These are phyloP conservation scores for Ibycter americanus DNA, from an alignment of 2,797 vertebrate species.

Conservation along the genomic window DNA sequence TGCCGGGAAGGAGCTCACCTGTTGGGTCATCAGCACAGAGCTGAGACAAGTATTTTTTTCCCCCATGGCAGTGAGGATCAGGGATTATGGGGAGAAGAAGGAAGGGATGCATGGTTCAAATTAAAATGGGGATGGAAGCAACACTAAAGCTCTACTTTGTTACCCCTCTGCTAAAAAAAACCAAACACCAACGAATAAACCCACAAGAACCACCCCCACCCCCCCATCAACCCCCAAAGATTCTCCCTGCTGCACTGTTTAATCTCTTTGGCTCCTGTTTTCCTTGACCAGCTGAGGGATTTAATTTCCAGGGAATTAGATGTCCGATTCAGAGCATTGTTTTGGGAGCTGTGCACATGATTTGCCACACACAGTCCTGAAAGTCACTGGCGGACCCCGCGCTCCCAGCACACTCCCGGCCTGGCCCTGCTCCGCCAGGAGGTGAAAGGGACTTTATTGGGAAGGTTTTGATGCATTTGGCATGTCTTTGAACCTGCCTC, in stretches of 20 bases:
- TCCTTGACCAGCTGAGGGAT: slow-evolving; percentile 41
- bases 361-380: slow-evolving; percentile 62
- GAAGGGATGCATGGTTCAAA: not conserved
- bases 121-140: not conserved
- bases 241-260: not conserved
- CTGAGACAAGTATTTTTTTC: not conserved
- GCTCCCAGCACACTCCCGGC: not conserved
- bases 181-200: not conserved
- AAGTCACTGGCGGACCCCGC: not conserved
- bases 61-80: accelerated
- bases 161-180: not conserved
- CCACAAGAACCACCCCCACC: not conserved
- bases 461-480: slow-evolving; percentile 52
- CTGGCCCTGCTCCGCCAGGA: not conserved
- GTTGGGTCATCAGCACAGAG: not conserved
- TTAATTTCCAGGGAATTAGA: slow-evolving; percentile 65
- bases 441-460: slow-evolving; percentile 55
- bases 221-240: not conserved
- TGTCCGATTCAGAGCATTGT: slow-evolving; percentile 17
- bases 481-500: slow-evolving; percentile 61
- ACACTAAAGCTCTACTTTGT: not conserved
- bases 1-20: not conserved
- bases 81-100: not conserved
- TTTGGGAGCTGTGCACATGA: slow-evolving; percentile 4
- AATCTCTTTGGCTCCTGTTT: slow-evolving; percentile 55